phyloP scores from a whole-genome alignment of 2,113 vertebrate genomes.

The Phycodurus eques region DNA sequence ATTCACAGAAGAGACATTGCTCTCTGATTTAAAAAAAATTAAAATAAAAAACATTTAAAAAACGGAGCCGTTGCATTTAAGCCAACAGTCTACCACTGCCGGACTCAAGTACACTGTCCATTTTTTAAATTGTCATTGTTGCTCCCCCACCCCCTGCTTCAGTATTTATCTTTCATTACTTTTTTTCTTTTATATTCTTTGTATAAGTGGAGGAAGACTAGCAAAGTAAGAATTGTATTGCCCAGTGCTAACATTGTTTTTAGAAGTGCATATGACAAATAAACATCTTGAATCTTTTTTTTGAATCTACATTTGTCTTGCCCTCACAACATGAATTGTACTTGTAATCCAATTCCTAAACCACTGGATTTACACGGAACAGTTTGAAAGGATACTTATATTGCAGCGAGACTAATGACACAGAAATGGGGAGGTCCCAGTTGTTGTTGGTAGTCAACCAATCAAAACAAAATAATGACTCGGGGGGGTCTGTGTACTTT shows the following conservation, averaged over 20 bases:
- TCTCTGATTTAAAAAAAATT: not conserved
- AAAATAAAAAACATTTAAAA: not conserved
- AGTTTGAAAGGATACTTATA: not conserved
- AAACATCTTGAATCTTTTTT: too few species aligned
- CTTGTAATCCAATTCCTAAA: not conserved
- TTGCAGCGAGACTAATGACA: not conserved
- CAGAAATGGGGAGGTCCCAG: not conserved
- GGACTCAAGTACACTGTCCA: too few species aligned
- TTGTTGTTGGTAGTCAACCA: not conserved
- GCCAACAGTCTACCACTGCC: not conserved
- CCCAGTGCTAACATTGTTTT: too few species aligned
- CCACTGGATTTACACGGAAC: not conserved
- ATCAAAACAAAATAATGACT: not conserved
- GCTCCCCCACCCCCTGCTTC: too few species aligned
- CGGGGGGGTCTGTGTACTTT: too few species aligned
- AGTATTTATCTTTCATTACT: too few species aligned
- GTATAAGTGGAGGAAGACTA: too few species aligned
- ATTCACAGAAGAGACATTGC: constrained; percentile 2
- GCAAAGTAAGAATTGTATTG: too few species aligned
- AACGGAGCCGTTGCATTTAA: not conserved
- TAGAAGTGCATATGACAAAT: too few species aligned
- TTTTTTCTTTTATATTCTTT: too few species aligned
- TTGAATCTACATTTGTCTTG: too few species aligned
- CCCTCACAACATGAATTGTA: not conserved
- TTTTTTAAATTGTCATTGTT: too few species aligned